Conservation (phyloP, 2,888 invertebrate species). For the Ophion costatus region DNA sequence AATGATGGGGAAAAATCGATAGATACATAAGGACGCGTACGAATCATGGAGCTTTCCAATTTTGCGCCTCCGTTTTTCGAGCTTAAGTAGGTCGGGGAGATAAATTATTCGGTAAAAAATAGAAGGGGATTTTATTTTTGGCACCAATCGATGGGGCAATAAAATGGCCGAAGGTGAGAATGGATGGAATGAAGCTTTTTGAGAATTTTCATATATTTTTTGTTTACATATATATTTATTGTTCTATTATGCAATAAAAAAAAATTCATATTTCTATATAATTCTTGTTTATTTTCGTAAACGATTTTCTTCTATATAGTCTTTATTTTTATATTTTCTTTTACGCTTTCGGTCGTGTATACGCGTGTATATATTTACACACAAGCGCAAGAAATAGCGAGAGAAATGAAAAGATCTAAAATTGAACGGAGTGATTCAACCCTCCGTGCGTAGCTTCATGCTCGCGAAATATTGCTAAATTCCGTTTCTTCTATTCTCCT, state of each 20-base stretch:
- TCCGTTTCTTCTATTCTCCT: neutral
- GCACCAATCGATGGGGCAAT: neutral
- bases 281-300: no score
- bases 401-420: slow-evolving; percentile 35
- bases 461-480: neutral
- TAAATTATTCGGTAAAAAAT: no score
- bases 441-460: neutral
- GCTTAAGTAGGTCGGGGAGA: no score
- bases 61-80: no score
- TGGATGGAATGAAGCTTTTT: neutral
- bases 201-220: neutral
- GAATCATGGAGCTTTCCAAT: no score
- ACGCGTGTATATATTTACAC: neutral
- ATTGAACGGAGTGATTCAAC: slow-evolving; percentile 45
- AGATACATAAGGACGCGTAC: no score
- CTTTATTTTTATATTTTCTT: neutral
- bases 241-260: no score
- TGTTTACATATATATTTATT: neutral
- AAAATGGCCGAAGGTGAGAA: neutral
- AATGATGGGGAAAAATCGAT: no score
- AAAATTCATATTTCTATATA: no score
- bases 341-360: neutral
- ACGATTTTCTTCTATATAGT: neutral
- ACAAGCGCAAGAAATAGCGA: neutral
- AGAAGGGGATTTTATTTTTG: no score